phyloP scores from a whole-genome alignment of 2,888 invertebrate genomes.

The Allacma fusca region DNA sequence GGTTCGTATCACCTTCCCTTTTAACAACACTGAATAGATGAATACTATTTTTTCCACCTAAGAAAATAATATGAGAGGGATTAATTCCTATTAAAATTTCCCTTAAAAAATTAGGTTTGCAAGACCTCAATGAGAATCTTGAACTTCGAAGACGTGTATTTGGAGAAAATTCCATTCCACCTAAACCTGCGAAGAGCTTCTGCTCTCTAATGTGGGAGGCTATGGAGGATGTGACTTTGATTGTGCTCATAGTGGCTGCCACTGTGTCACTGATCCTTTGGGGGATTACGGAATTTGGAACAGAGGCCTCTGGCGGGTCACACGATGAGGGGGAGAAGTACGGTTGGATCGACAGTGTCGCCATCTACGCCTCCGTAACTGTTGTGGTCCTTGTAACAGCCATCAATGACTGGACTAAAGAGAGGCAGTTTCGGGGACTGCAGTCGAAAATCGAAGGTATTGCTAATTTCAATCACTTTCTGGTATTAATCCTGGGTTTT shows the following conservation, averaged over 20 bases:
- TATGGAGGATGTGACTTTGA: conserved; percentile 97
- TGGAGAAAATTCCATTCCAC: conserved; percentile 98
- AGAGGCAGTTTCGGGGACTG: conserved; percentile 97
- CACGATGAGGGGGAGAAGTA: conserved; percentile 76
- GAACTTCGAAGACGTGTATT: conserved; percentile 88
- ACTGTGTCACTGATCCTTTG: conserved; percentile 96
- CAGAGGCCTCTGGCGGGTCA: conserved; percentile 63
- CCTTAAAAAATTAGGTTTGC: too few species aligned
- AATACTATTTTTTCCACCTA: too few species aligned
- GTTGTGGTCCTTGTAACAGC: conserved; percentile 99
- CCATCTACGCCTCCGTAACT: conserved; percentile 97
- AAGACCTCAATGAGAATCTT: not conserved
- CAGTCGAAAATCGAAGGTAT: conserved; percentile 91
- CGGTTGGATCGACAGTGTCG: too few species aligned
- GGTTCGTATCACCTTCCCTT: too few species aligned
- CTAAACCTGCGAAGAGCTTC: conserved; percentile 99
- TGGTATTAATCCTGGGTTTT: too few species aligned
- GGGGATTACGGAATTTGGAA: conserved; percentile 70
- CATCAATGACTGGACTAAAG: conserved; percentile 99
- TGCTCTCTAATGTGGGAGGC: conserved; percentile 98
- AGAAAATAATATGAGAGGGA: too few species aligned
- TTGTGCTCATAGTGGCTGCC: conserved; percentile 97
- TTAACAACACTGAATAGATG: too few species aligned
- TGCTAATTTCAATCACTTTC: too few species aligned
- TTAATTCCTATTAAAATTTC: too few species aligned